Conservation (phyloP, 2,113 vertebrate species). For the Eulemur macaco region DNA sequence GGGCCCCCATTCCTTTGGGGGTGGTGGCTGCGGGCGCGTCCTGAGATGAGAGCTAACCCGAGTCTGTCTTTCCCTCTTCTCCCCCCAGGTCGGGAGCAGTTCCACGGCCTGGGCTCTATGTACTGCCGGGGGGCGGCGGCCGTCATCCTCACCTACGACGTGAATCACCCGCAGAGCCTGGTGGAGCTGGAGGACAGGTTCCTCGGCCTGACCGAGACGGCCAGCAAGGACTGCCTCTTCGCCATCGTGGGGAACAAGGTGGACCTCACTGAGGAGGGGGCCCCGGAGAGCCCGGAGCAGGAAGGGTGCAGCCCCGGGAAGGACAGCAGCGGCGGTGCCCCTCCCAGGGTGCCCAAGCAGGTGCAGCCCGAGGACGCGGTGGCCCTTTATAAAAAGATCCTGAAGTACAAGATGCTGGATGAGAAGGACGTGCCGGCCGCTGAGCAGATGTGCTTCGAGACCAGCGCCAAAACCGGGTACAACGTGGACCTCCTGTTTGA, state of each 20-base stretch:
- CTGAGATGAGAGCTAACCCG: background rate
- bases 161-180: constrained; percentile 93
- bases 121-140: constrained; percentile 95
- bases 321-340: constrained; percentile 65
- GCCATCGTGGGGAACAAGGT: constrained; percentile 96
- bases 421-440: constrained; percentile 89
- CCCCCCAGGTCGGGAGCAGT: constrained; percentile 94
- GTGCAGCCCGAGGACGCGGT: constrained; percentile 89
- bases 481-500: constrained; percentile 96
- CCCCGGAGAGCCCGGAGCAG: constrained; percentile 49
- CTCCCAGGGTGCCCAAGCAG: constrained; percentile 83
- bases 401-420: constrained; percentile 93
- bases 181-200: constrained; percentile 95
- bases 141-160: constrained; percentile 94
- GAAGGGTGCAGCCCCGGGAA: constrained; percentile 38
- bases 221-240: constrained; percentile 94
- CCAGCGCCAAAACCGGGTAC: constrained; percentile 95
- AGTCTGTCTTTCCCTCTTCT: background rate
- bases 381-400: constrained; percentile 91
- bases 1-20: background rate
- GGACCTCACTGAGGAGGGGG: constrained; percentile 88
- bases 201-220: constrained; percentile 94
- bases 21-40: fast-evolving
- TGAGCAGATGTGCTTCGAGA: constrained; percentile 97
- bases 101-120: constrained; percentile 97